Conservation (phyloP, 2,888 invertebrate genomes). For the Epinotia ramella region DNA sequence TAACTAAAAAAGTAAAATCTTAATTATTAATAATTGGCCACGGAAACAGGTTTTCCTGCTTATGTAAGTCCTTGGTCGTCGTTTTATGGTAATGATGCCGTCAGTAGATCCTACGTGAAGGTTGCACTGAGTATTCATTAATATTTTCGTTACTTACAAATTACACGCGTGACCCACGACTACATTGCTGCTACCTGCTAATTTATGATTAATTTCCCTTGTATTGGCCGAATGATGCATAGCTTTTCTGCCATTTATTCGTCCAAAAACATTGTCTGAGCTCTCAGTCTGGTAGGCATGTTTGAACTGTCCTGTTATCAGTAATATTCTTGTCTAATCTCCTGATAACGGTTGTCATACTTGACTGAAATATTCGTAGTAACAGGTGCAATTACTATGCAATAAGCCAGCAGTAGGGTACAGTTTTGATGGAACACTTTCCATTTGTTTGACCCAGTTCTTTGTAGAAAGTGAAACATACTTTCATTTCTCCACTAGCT, state of each 20-base stretch:
- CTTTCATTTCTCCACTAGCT: slow-evolving; percentile 29
- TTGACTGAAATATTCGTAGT: slow-evolving; percentile 15
- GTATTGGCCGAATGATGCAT: neutral
- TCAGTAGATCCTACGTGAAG: slow-evolving; percentile 27
- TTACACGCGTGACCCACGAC: slow-evolving; percentile 39
- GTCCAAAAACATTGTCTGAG: neutral
- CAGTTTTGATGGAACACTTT: slow-evolving; percentile 29
- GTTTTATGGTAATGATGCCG: slow-evolving; percentile 58
- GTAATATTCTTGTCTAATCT: slow-evolving; percentile 38
- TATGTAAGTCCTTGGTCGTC: slow-evolving; percentile 64
- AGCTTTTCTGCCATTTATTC: slow-evolving; percentile 11
- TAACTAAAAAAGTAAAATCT: slow-evolving; percentile 49
- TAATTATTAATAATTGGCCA: slow-evolving; percentile 59
- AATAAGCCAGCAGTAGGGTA: slow-evolving; percentile 9
- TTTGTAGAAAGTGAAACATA: slow-evolving; percentile 38
- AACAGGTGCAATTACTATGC: slow-evolving; percentile 16
- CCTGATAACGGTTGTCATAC: slow-evolving; percentile 32
- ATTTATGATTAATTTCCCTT: slow-evolving; percentile 13
- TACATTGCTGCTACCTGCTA: slow-evolving; percentile 20
- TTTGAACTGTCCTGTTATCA: slow-evolving; percentile 39
- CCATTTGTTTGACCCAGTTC: slow-evolving; percentile 34
- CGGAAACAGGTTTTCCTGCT: slow-evolving; percentile 70
- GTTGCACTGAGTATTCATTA: slow-evolving; percentile 6
- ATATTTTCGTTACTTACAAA: slow-evolving; percentile 17
- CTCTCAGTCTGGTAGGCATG: neutral